Conservation (phyloP, 2,888 invertebrate species). For the Eristalis tenax region DNA sequence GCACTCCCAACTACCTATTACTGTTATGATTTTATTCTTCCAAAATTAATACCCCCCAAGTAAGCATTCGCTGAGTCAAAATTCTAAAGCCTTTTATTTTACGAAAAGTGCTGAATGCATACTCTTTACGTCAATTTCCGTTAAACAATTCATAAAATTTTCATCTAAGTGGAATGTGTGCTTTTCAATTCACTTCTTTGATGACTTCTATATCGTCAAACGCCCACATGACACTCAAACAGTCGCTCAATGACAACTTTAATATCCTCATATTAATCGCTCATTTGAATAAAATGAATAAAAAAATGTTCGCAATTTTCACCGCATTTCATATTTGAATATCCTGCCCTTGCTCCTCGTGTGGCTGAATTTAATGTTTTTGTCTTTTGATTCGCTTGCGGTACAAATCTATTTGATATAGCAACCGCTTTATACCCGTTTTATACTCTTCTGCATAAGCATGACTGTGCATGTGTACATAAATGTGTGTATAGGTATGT, state of each 20-base stretch:
- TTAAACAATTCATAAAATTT: not conserved
- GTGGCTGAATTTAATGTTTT: constrained; percentile 31
- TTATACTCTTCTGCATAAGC: not conserved
- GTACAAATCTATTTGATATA: constrained; percentile 60
- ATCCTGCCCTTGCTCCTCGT: constrained; percentile 32
- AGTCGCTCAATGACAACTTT: constrained; percentile 48
- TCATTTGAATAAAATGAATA: constrained; percentile 67
- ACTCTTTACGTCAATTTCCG: not conserved
- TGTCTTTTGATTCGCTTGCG: constrained; percentile 52
- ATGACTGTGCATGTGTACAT: not conserved
- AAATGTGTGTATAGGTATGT: not conserved
- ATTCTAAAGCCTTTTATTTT: not conserved
- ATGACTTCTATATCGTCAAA: not conserved
- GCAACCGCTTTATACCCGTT: constrained; percentile 40
- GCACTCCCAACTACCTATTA: too few species aligned
- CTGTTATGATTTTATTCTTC: too few species aligned
- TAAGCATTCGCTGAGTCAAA: not conserved
- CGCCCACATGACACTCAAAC: not conserved
- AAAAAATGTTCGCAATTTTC: constrained; percentile 59
- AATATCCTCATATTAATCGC: constrained; percentile 68
- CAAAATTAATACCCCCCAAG: too few species aligned
- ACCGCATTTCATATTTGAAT: constrained; percentile 46
- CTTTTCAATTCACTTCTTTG: not conserved
- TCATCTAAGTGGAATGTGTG: not conserved
- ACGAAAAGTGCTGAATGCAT: not conserved